Conservation (phyloP, 2,113 vertebrate genomes). For the Gasterosteus aculeatus region DNA sequence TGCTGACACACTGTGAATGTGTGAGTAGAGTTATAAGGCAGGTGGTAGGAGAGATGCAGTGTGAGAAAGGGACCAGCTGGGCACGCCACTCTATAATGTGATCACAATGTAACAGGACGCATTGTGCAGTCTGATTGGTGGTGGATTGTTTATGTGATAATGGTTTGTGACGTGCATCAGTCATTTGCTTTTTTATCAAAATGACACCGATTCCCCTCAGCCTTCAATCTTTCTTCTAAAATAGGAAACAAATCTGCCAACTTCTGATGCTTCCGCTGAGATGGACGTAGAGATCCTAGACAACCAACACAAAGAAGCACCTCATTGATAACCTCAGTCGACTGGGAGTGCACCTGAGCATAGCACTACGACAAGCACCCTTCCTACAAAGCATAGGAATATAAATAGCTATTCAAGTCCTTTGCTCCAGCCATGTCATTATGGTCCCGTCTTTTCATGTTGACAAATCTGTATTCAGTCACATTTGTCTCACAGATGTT, state of each 20-base stretch:
- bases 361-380: not conserved
- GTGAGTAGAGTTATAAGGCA: constrained; percentile 61
- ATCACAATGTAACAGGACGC: constrained; percentile 42
- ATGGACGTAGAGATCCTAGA: not conserved
- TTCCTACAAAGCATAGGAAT: not conserved
- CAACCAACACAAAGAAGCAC: not conserved
- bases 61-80: constrained; percentile 62
- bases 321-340: not conserved
- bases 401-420: not conserved
- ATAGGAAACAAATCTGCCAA: not conserved
- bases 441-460: not conserved
- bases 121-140: constrained; percentile 12
- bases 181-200: constrained; percentile 5
- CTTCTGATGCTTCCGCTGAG: not conserved
- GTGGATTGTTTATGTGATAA: constrained; percentile 12
- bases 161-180: not conserved
- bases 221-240: not conserved
- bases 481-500: not conserved
- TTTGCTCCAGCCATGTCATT: not conserved
- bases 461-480: not conserved
- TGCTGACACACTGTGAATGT: constrained; percentile 49
- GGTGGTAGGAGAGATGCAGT: constrained; percentile 52
- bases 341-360: not conserved
- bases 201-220: not conserved
- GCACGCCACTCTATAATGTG: constrained; percentile 41